These are phyloP conservation scores for Lordiphosa clarofinis DNA, from an alignment of 1,140 invertebrate species.

Conservation along the genomic window DNA sequence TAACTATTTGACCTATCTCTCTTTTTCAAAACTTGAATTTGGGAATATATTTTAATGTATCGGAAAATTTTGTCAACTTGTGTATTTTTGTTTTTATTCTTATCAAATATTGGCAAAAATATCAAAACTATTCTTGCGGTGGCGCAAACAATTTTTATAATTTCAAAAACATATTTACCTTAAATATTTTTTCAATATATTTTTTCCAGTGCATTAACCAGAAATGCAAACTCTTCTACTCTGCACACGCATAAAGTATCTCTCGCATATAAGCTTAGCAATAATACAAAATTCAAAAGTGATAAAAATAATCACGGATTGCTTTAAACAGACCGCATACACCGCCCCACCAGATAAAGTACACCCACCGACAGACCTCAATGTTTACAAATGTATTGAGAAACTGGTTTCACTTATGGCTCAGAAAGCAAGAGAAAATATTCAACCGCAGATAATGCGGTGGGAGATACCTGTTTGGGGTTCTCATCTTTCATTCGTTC, in stretches of 20 bases:
- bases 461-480: constrained; percentile 41
- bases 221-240: constrained; percentile 15
- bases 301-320: background rate
- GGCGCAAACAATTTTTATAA: too few species aligned
- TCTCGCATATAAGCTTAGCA: constrained; percentile 7
- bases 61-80: too few species aligned
- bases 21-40: too few species aligned
- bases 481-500: constrained; percentile 18
- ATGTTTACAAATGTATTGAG: constrained; percentile 13
- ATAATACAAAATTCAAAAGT: constrained; percentile 11
- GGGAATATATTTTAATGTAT: too few species aligned
- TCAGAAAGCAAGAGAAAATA: constrained; percentile 52
- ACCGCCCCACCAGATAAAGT: background rate
- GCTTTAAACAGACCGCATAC: background rate
- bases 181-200: too few species aligned
- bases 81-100: too few species aligned
- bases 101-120: too few species aligned
- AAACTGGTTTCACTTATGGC: constrained; percentile 65
- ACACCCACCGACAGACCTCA: constrained; percentile 3
- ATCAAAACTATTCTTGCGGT: too few species aligned
- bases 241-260: constrained; percentile 6
- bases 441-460: constrained; percentile 28
- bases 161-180: too few species aligned
- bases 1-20: too few species aligned
- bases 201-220: constrained; percentile 19